These are phyloP conservation scores for Pachycephus smyrnensis DNA, from an alignment of 2,888 invertebrate species.

Conservation along the genomic window DNA sequence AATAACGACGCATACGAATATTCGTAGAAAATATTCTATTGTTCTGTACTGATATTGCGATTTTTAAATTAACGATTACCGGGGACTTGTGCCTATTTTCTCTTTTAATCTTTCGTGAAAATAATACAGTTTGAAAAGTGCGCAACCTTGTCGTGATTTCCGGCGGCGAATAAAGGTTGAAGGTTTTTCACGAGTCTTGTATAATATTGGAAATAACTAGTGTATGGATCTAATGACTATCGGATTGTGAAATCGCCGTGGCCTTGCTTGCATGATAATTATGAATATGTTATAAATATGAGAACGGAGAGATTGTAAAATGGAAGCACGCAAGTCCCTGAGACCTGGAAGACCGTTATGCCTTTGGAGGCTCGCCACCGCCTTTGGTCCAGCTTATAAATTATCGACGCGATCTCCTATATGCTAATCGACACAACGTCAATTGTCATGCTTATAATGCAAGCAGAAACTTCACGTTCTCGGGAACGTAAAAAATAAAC, in stretches of 20 bases:
- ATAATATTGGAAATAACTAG: slow-evolving; percentile 8
- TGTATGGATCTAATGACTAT: slow-evolving; percentile 18
- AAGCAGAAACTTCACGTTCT: not conserved
- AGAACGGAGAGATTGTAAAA: slow-evolving; percentile 58
- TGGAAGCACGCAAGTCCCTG: slow-evolving; percentile 46
- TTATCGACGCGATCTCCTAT: not conserved
- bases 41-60: not conserved
- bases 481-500: too few relatives aligned
- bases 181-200: slow-evolving; percentile 14
- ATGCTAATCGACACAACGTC: slow-evolving; percentile 36
- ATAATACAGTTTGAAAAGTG: not conserved
- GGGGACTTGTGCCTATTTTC: not conserved
- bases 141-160: slow-evolving; percentile 15
- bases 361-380: slow-evolving; percentile 55
- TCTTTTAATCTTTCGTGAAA: not conserved
- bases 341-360: slow-evolving; percentile 51
- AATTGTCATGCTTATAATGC: slow-evolving; percentile 42
- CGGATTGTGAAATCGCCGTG: slow-evolving; percentile 61
- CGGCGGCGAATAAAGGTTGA: slow-evolving; percentile 21
- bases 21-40: not conserved
- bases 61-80: not conserved
- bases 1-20: not conserved
- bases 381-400: slow-evolving; percentile 5
- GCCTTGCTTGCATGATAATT: slow-evolving; percentile 63
- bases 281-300: slow-evolving; percentile 64